phyloP scores from a whole-genome alignment of 2,888 invertebrate genomes.

The Dilophus febrilis region DNA sequence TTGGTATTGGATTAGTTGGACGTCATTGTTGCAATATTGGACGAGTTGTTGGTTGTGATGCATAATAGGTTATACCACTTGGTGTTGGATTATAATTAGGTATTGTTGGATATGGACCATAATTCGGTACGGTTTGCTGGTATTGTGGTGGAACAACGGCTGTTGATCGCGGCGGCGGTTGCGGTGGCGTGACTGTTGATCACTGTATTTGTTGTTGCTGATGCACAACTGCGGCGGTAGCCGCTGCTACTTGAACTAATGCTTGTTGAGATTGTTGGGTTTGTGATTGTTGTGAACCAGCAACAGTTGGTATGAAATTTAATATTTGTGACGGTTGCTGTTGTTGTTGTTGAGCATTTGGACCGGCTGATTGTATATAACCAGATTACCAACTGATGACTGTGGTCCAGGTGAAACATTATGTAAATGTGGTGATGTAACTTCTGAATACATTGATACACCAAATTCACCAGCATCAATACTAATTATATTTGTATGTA shows the following conservation, averaged over 20 bases:
- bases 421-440: not conserved
- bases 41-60: constrained; percentile 41
- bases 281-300: constrained; percentile 3
- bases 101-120: constrained; percentile 6
- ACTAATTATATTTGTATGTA: no score
- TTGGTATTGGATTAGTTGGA: constrained; percentile 74
- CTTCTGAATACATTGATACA: not conserved
- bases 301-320: constrained; percentile 9
- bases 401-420: constrained; percentile 11
- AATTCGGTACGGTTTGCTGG: not conserved
- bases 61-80: constrained; percentile 67
- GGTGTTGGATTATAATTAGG: constrained; percentile 4
- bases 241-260: constrained; percentile 13
- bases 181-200: constrained; percentile 9
- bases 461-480: constrained; percentile 6
- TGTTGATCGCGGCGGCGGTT: constrained; percentile 6
- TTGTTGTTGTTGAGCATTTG: not conserved
- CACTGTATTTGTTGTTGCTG: constrained; percentile 9
- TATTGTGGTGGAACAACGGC: constrained; percentile 5
- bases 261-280: no score
- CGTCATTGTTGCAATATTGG: constrained; percentile 38
- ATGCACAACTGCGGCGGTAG: constrained; percentile 14
- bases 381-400: constrained; percentile 9
- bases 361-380: not conserved
- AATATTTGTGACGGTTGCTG: constrained; percentile 6